Base-by-base conservation (phyloP, 1,140 invertebrate species). In the Rhagoletis pomonella region DNA sequence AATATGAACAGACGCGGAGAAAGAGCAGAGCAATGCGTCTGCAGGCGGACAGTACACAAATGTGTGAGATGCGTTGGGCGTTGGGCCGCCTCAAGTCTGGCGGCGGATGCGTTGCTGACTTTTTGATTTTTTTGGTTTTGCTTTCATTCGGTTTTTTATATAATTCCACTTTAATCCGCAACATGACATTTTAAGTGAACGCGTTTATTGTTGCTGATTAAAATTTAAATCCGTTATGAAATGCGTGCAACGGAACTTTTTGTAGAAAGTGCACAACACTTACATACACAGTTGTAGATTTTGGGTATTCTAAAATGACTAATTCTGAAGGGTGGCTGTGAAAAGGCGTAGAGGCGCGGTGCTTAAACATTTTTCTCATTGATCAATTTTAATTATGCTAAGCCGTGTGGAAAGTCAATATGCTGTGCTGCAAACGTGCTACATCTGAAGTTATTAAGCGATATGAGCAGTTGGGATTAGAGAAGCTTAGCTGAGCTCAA, bases 101-200 rank as follows among this genome's bases (percentile, higher is more conserved):
- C 44, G 12, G 69, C 69, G 69, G 69, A 73, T 73, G 69, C 42
- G 69, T 9, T 50, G 69, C 69, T 39, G 73, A 81, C 73, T 81
- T 19, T 55, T 17, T 39, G 42, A 73, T n/a, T 73, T 47, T 73
- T 81, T 81, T 17, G 44, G 39, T 47, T 29, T 14, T 67, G 29
- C 64, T 67, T 29, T 17, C 17, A 39, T 17, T 29, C 19, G 4
- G 17, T 85, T 85, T 85, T 62, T n/a, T n/a, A n/a, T n/a, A n/a
- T n/a, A n/a, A n/a, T 85, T 85, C 29, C 64, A 55, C n/a, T 69
- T 86, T 86, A 86, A 86, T 86, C 86, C 86, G n/a, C 50, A 59
- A 86, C 86, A 86, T 86, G 86, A 67, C 86, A 69, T 69, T 86
- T 86, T 86, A 86, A 86, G 64, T 86, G 86, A 62, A 44, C 17